Percentiles rank a stretch among this genome's conserved stretches.
These are phyloP conservation scores for Melanotaenia maccullochi DNA, from an alignment of 2,797 vertebrate species.

Conservation along the genomic window DNA sequence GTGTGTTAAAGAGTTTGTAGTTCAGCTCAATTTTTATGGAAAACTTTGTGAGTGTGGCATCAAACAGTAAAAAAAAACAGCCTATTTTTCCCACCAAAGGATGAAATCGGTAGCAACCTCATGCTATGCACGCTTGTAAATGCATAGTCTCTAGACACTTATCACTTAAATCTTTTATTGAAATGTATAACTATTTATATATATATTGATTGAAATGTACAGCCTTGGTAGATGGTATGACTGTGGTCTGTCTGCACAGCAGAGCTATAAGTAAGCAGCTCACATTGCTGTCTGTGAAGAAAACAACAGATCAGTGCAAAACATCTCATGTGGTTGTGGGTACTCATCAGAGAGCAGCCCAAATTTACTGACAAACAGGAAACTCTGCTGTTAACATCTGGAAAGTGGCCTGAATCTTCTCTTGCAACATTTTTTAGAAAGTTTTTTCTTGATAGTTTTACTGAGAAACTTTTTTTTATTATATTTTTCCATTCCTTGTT, in stretches of 20 bases:
- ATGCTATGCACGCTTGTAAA: not conserved
- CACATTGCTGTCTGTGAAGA: constrained; percentile 11
- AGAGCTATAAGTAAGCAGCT: constrained; percentile 22
- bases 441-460: not conserved
- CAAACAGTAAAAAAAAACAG: constrained; percentile 1
- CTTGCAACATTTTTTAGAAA: not conserved
- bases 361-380: constrained; percentile 16
- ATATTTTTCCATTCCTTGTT: not conserved
- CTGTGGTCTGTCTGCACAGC: constrained; percentile 19
- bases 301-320: constrained; percentile 15
- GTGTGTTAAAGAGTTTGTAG: not conserved
- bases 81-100: not conserved
- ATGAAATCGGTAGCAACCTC: constrained; percentile 6
- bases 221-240: constrained; percentile 4
- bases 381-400: constrained; percentile 13
- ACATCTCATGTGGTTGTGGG: constrained; percentile 19
- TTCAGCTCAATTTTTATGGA: not conserved
- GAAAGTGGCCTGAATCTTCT: not conserved
- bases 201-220: constrained; percentile 19
- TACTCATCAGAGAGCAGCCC: constrained; percentile 6
- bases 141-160: not conserved
- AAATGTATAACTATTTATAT: not conserved
- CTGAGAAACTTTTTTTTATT: not conserved
- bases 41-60: not conserved
- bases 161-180: not conserved